A percentile compares a stretch with the other conserved stretches of the same genome.
Conservation (phyloP, 2,113 vertebrate species). For the Myotis lucifugus region DNA sequence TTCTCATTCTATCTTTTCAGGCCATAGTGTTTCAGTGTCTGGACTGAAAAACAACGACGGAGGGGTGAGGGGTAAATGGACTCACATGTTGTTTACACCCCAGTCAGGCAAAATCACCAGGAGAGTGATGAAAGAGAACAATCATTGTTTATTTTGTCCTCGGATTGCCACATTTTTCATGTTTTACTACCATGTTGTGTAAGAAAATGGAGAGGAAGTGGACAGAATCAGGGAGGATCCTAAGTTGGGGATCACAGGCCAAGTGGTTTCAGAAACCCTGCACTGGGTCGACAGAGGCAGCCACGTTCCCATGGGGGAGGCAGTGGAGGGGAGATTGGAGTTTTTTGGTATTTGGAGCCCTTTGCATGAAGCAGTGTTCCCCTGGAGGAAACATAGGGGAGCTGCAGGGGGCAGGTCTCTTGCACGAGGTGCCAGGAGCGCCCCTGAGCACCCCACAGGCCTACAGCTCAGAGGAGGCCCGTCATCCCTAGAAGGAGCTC, state of each 20-base stretch:
- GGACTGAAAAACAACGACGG: background rate
- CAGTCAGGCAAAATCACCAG: constrained; percentile 25
- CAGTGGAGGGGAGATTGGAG: background rate
- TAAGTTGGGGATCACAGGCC: background rate
- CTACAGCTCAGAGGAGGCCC: background rate
- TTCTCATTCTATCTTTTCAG: constrained; percentile 1
- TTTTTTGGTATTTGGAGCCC: background rate
- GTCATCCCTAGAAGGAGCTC: constrained; percentile 15
- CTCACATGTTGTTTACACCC: constrained; percentile 41
- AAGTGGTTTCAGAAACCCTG: background rate
- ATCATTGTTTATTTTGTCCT: constrained; percentile 22
- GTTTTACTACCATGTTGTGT: constrained; percentile 60
- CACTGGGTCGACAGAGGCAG: background rate
- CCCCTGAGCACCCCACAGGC: background rate
- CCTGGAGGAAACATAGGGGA: background rate
- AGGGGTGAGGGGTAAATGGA: background rate
- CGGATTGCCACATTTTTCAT: constrained; percentile 45
- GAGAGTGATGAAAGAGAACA: constrained; percentile 53
- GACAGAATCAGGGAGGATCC: background rate
- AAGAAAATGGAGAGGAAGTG: constrained; percentile 65
- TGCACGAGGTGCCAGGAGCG: background rate
- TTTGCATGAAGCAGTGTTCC: background rate
- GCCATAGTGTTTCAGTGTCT: background rate
- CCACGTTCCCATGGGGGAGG: background rate
- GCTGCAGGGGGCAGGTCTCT: background rate